Conservation (phyloP, 2,797 vertebrate species). For the Ceyx erithaca region DNA sequence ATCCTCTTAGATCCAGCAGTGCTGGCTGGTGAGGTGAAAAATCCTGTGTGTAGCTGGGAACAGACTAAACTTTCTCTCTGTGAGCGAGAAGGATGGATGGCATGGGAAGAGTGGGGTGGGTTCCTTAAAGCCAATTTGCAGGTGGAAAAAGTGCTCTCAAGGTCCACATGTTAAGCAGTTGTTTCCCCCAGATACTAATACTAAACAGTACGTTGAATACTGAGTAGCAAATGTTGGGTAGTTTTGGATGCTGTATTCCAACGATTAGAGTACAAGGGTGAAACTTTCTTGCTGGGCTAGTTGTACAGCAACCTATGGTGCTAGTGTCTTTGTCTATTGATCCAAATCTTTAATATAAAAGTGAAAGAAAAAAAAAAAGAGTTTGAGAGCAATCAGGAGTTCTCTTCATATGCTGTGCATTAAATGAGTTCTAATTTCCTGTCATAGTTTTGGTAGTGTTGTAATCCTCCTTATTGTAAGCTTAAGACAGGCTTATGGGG, state of each 20-base stretch:
- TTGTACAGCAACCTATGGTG: neutral
- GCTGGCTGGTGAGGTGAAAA: neutral
- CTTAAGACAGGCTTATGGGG: slow-evolving; percentile 17
- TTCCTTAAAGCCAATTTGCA: neutral
- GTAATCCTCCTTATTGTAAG: slow-evolving; percentile 50
- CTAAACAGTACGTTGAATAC: neutral
- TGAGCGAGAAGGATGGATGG: neutral
- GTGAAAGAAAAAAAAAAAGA: neutral
- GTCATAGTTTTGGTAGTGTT: slow-evolving; percentile 47
- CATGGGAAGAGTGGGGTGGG: neutral
- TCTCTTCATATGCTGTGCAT: slow-evolving; percentile 22
- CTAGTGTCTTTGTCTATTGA: neutral
- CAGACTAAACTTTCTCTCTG: neutral
- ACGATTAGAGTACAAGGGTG: neutral
- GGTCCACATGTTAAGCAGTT: neutral
- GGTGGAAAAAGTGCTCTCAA: neutral
- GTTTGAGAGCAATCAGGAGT: neutral
- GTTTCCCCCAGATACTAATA: neutral
- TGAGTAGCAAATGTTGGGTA: neutral
- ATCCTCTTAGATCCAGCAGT: neutral
- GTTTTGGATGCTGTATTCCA: neutral
- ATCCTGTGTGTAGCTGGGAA: neutral
- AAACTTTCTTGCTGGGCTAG: neutral
- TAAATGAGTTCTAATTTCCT: slow-evolving; percentile 50
- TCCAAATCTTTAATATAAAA: slow-evolving; percentile 36